These are phyloP conservation scores for Synanthedon formicaeformis DNA, from an alignment of 2,888 invertebrate species.

Conservation along the genomic window DNA sequence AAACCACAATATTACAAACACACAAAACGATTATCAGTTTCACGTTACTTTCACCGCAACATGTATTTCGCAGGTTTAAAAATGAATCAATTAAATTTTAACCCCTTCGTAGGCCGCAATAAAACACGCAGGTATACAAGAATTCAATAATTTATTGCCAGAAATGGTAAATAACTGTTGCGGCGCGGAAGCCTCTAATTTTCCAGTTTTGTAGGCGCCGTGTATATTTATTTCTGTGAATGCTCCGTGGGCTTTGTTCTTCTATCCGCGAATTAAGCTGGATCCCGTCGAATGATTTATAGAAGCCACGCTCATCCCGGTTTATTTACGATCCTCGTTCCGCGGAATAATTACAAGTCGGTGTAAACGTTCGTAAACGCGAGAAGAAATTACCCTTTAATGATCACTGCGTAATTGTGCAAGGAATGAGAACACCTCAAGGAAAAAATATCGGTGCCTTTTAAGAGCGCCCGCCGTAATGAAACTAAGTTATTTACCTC, in stretches of 20 bases:
- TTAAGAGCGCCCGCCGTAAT: neutral
- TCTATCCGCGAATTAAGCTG: constrained; percentile 62
- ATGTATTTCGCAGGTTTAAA: neutral
- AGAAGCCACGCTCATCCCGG: constrained; percentile 60
- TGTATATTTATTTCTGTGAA: constrained; percentile 52
- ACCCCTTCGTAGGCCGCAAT: neutral
- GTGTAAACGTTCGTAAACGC: constrained; percentile 57
- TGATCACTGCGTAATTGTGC: constrained; percentile 43
- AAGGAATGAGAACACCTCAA: constrained; percentile 23
- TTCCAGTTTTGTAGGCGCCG: constrained; percentile 28
- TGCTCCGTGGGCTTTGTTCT: constrained; percentile 47
- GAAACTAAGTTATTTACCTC: neutral
- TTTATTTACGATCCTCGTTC: constrained; percentile 62
- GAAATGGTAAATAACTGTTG: constrained; percentile 29
- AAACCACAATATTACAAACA: too few species aligned
- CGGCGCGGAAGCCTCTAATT: constrained; percentile 16
- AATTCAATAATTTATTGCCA: constrained; percentile 4
- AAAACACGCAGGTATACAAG: neutral
- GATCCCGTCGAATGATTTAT: constrained; percentile 64
- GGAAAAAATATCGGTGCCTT: neutral
- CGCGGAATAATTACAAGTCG: constrained; percentile 60
- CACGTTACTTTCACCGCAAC: too few species aligned
- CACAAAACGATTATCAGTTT: too few species aligned
- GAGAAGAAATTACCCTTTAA: constrained; percentile 58
- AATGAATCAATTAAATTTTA: constrained; percentile 1